phyloP scores from a whole-genome alignment of 2,888 invertebrate genomes.

The Drosophila greeni region DNA sequence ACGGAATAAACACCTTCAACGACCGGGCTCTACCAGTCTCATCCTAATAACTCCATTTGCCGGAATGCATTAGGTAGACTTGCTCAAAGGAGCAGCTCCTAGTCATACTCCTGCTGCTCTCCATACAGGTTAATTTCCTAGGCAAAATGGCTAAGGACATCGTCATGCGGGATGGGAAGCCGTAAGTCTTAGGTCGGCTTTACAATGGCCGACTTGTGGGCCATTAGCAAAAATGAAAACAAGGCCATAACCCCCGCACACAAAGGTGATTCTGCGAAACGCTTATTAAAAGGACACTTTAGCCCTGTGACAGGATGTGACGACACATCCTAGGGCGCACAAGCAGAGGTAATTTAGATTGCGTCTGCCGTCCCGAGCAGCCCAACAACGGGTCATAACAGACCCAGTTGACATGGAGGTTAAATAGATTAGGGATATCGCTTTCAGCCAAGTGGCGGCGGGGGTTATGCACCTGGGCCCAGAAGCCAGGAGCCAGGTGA shows the following conservation, averaged over 20 bases:
- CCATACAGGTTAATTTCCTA: conserved; percentile 61
- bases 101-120: conserved; percentile 7
- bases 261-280: conserved; percentile 50
- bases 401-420: conserved; percentile 60
- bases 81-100: background rate
- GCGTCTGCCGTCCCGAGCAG: conserved; percentile 31
- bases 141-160: conserved; percentile 44
- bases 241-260: conserved; percentile 38
- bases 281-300: conserved; percentile 72
- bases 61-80: conserved; percentile 25
- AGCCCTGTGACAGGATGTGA: conserved; percentile 36
- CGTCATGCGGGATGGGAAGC: conserved; percentile 39
- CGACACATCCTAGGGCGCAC: conserved; percentile 57
- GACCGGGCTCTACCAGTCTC: background rate
- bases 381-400: conserved; percentile 19
- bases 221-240: conserved; percentile 66
- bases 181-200: conserved; percentile 63
- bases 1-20: background rate
- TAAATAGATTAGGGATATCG: conserved; percentile 73
- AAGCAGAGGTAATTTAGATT: conserved; percentile 68
- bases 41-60: conserved; percentile 28
- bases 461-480: conserved; percentile 12
- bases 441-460: conserved; percentile 57
- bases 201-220: conserved; percentile 70
- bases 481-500: conserved; percentile 10